Conservation (phyloP, 2,113 vertebrate genomes). For the Panurus biarmicus region DNA sequence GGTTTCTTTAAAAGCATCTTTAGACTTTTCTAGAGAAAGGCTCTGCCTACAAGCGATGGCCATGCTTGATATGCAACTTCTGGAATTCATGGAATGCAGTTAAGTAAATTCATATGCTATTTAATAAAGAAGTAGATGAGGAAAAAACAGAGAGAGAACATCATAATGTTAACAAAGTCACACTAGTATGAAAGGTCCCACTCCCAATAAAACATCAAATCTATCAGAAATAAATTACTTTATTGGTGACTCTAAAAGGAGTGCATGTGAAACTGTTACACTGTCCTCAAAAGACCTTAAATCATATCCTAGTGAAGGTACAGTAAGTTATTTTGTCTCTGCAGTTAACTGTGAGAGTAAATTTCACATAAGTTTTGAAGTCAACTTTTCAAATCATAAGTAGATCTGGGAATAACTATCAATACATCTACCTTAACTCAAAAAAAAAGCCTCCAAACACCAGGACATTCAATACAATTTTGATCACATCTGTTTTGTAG, state of each 20-base stretch:
- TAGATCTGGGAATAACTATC: background rate
- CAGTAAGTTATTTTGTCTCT: background rate
- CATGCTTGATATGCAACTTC: background rate
- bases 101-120: background rate
- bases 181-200: background rate
- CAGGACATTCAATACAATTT: background rate
- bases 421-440: background rate
- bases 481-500: conserved; percentile 24
- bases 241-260: background rate
- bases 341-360: background rate
- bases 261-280: background rate
- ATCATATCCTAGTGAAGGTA: background rate
- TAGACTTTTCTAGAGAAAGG: background rate
- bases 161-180: background rate
- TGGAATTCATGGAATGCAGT: background rate
- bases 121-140: background rate
- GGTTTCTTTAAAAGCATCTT: background rate
- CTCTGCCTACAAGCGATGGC: background rate
- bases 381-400: background rate
- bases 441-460: background rate
- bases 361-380: background rate
- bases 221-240: background rate
- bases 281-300: background rate
- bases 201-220: background rate
- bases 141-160: background rate